A percentile compares a stretch with the other conserved stretches of the same genome.
Conservation (phyloP, 1,140 invertebrate species). For the Macrobrachium nipponense region DNA sequence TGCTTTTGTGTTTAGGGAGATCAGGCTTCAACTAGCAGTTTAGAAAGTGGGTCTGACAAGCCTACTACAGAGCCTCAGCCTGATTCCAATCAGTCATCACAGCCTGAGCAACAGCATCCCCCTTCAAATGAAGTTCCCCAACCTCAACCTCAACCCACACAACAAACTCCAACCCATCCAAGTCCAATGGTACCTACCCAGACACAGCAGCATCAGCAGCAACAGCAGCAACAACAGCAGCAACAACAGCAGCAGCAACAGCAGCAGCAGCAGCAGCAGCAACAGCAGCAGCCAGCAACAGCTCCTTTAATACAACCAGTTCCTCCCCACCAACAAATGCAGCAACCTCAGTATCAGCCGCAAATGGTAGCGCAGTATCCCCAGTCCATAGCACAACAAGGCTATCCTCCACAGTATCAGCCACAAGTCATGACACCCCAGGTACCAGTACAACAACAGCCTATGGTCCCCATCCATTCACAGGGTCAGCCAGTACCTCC, state of each 20-base stretch:
- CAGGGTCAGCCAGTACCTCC: conserved; percentile 37
- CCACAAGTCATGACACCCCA: neutral
- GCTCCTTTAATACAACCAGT: conserved; percentile 30
- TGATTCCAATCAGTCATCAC: conserved; percentile 2
- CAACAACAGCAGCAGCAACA: conserved; percentile 29
- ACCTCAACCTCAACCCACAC: conserved; percentile 15
- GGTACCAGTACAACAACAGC: neutral
- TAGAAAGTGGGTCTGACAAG: conserved; percentile 37
- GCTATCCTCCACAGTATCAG: conserved; percentile 24
- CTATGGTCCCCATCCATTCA: neutral
- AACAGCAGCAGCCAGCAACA: neutral
- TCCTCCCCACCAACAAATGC: conserved; percentile 29
- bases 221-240: conserved; percentile 9
- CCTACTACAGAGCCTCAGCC: neutral
- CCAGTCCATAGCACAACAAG: conserved; percentile 15
- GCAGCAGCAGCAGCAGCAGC: no score
- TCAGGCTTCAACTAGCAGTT: conserved; percentile 54
- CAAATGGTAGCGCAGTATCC: conserved; percentile 40
- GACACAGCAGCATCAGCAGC: conserved; percentile 6
- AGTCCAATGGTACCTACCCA: conserved; percentile 3
- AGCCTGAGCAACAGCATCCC: conserved; percentile 15
- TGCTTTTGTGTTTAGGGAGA: conserved; percentile 25
- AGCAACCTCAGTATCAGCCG: conserved; percentile 31
- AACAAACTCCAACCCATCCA: conserved; percentile 10
- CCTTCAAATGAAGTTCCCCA: no score